Conservation (phyloP, 2,797 vertebrate genomes). For the Poecilia picta region DNA sequence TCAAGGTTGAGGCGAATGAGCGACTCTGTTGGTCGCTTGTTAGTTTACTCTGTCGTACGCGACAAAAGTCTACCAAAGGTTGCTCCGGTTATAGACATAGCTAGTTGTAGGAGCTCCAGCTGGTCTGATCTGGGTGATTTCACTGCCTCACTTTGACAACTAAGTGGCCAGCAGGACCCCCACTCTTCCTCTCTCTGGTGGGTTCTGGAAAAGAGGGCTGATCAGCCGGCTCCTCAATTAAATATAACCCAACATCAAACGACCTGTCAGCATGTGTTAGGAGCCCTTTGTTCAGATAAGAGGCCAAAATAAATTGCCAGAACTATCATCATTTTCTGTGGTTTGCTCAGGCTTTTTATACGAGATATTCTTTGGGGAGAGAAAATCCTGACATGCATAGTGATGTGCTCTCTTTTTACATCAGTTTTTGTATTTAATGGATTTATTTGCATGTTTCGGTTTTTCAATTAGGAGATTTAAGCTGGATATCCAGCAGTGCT, state of each 20-base stretch:
- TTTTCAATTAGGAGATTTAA: constrained; percentile 45
- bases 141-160: constrained; percentile 39
- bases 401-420: constrained; percentile 44
- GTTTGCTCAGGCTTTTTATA: constrained; percentile 49
- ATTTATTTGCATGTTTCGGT: constrained; percentile 25
- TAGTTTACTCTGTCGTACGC: constrained; percentile 16
- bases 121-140: constrained; percentile 58
- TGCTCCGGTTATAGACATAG: constrained; percentile 31
- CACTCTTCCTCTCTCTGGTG: constrained; percentile 47
- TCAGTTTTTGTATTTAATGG: background rate
- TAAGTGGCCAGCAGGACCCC: constrained; percentile 47
- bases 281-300: constrained; percentile 76
- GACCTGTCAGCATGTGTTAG: constrained; percentile 77
- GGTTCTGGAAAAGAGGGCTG: constrained; percentile 42
- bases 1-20: constrained; percentile 44
- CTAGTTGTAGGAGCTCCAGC: constrained; percentile 48
- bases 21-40: constrained; percentile 14
- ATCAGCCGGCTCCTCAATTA: constrained; percentile 76
- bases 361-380: constrained; percentile 56
- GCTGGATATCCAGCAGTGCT: constrained; percentile 8
- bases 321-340: constrained; percentile 61
- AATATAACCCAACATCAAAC: constrained; percentile 82
- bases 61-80: constrained; percentile 37
- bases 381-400: constrained; percentile 62
- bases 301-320: constrained; percentile 71